A percentile compares a stretch with the other conserved stretches of the same genome.
Evolutionary conservation across 2,113 vertebrate genomes (phyloP).

Genomic region (Perca schrenkii): DNA sequence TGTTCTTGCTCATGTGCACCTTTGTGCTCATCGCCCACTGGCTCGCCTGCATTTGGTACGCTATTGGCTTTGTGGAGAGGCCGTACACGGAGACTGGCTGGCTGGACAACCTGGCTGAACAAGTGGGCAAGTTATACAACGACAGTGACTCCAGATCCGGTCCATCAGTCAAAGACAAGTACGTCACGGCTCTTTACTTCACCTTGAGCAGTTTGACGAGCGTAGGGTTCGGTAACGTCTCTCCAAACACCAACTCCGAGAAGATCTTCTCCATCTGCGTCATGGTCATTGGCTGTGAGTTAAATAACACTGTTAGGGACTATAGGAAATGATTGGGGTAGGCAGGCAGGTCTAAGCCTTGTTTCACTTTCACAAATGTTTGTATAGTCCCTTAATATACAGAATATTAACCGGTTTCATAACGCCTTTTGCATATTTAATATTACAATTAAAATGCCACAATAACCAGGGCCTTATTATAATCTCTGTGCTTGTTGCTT

Average conservation of each 20-base stretch:
- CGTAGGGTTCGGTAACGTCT: slow-evolving; percentile 96
- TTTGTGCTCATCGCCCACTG: slow-evolving; percentile 95
- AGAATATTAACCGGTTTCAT: background rate
- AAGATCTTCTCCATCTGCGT: slow-evolving; percentile 99
- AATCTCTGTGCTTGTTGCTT: background rate
- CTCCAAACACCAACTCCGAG: slow-evolving; percentile 98
- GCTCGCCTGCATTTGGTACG: slow-evolving; percentile 96
- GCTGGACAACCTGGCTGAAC: slow-evolving; percentile 94
- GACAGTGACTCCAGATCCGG: slow-evolving; percentile 90
- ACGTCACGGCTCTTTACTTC: slow-evolving; percentile 97
- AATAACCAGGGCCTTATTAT: background rate
- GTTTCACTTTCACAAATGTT: too few relatives aligned
- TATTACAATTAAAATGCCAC: background rate
- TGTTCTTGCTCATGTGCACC: slow-evolving; percentile 95
- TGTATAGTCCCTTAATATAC: background rate
- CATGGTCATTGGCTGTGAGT: slow-evolving; percentile 99
- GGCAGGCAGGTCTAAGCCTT: too few relatives aligned
- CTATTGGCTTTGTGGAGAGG: slow-evolving; percentile 93
- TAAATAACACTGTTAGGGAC: background rate
- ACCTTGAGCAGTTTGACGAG: slow-evolving; percentile 99
- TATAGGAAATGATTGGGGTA: background rate
- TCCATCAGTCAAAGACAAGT: slow-evolving; percentile 96
- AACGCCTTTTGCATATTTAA: background rate
- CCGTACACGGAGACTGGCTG: slow-evolving; percentile 97
- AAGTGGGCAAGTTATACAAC: slow-evolving; percentile 94